Evolutionary conservation across 2,113 vertebrate genomes (phyloP).

Genomic region (western clawed frog (Xenopus tropicalis)): UCB_Xtro_10.0 CM004444.2:95265501-95266000

Average conservation of each 20-base stretch:
- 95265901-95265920: neutral
- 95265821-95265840: constrained; percentile 83
- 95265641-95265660: constrained; percentile 10
- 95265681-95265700: constrained; percentile 61
- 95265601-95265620: too few species aligned
- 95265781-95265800: constrained; percentile 86
- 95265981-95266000: too few species aligned
- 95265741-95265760: constrained; percentile 93
- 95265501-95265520: too few species aligned
- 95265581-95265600: too few species aligned
- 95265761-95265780: constrained; percentile 93
- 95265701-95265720: constrained; percentile 64
- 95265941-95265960: neutral
- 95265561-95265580: too few species aligned
- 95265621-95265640: too few species aligned
- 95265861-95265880: too few species aligned
- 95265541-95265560: too few species aligned
- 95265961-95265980: too few species aligned
- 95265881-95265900: too few species aligned
- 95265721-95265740: constrained; percentile 69
- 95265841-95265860: constrained; percentile 82
- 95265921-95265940: neutral
- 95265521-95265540: too few species aligned
- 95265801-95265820: constrained; percentile 90
- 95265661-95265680: constrained; percentile 58